A percentile compares a stretch with the other conserved stretches of the same genome.
These are phyloP conservation scores for Antechinus flavipes DNA, from an alignment of 2,113 vertebrate genomes.

Conservation along the genomic window DNA sequence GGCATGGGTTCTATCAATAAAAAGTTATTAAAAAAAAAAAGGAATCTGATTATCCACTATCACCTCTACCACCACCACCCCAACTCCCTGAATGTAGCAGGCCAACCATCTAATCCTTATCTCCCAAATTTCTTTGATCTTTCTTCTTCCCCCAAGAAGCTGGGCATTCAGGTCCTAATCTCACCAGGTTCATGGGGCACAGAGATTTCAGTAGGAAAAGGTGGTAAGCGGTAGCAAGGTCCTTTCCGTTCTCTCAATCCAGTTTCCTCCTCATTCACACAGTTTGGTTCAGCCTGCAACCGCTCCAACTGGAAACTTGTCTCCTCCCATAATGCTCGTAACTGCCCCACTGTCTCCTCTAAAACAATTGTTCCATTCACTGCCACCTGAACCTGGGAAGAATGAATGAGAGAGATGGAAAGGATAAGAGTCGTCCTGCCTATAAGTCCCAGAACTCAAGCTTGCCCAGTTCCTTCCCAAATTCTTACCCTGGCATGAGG, in stretches of 20 bases:
- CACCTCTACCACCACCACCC: too few species aligned
- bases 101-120: not conserved
- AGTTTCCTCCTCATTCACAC: constrained; percentile 88
- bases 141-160: not conserved
- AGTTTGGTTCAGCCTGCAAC: constrained; percentile 88
- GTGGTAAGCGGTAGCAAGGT: constrained; percentile 87
- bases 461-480: not conserved
- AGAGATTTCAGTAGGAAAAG: constrained; percentile 80
- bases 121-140: not conserved
- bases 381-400: constrained; percentile 84
- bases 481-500: constrained; percentile 87
- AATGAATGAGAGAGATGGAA: not conserved
- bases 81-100: not conserved
- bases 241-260: constrained; percentile 86
- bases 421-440: not conserved
- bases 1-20: too few species aligned
- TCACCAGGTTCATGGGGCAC: constrained; percentile 82
- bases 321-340: constrained; percentile 92
- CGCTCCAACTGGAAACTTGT: constrained; percentile 93
- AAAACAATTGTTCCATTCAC: constrained; percentile 87
- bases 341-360: constrained; percentile 82
- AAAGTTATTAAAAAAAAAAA: not conserved
- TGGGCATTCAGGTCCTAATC: not conserved
- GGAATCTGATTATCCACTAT: not conserved
- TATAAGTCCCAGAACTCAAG: not conserved